phyloP scores from a whole-genome alignment of 1,140 invertebrate genomes.

The Cylas formicarius region DNA sequence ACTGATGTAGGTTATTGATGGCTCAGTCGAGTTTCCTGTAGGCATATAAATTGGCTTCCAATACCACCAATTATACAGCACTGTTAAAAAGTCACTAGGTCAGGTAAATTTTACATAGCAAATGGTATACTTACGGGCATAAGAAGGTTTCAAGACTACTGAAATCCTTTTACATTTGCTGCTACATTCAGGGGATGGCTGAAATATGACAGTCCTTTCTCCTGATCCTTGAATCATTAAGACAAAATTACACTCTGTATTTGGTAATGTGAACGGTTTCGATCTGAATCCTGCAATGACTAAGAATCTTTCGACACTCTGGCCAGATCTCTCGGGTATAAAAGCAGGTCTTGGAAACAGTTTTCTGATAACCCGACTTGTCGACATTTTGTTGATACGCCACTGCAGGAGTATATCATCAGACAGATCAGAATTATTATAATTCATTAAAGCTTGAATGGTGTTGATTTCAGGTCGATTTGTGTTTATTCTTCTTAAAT shows the following conservation, averaged over 20 bases:
- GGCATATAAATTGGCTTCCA: conserved; percentile 64
- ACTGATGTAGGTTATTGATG: conserved; percentile 61
- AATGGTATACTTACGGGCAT: conserved; percentile 59
- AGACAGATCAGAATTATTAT: conserved; percentile 12
- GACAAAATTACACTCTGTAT: conserved; percentile 68
- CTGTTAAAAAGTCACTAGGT: conserved; percentile 47
- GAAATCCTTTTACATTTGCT: conserved; percentile 56
- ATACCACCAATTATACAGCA: conserved; percentile 81
- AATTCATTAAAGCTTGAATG: conserved; percentile 21
- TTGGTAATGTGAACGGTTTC: conserved; percentile 54
- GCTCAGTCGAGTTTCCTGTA: conserved; percentile 47
- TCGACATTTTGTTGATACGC: conserved; percentile 64
- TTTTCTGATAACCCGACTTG: conserved; percentile 55
- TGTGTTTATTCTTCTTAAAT: conserved; percentile 48
- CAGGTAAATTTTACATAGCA: not conserved
- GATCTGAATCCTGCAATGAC: conserved; percentile 59
- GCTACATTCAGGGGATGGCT: conserved; percentile 60
- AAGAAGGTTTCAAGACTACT: conserved; percentile 54
- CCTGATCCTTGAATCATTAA: conserved; percentile 61
- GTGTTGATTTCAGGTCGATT: conserved; percentile 43
- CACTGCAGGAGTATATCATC: conserved; percentile 45
- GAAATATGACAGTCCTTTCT: conserved; percentile 54
- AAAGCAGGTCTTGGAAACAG: conserved; percentile 57
- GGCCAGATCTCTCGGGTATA: conserved; percentile 53
- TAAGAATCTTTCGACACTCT: conserved; percentile 64